These are phyloP conservation scores for Condylura cristata DNA, from an alignment of 2,113 vertebrate species.

Conservation along the genomic window DNA sequence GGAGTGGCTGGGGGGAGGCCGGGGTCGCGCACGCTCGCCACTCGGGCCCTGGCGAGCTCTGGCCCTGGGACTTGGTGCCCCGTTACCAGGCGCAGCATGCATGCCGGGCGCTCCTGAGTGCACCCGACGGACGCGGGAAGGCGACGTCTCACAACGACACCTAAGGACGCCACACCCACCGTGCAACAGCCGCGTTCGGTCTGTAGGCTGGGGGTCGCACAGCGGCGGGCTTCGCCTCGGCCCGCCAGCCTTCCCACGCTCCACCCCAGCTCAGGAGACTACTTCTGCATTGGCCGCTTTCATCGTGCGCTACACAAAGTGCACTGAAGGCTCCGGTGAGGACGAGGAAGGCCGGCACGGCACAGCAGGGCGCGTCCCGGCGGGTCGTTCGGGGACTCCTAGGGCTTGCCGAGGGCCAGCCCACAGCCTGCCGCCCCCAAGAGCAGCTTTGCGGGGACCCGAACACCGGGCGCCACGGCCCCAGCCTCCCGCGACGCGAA, in stretches of 20 bases:
- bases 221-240: too few relatives aligned
- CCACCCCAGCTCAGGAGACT: neutral
- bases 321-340: neutral
- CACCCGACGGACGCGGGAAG: neutral
- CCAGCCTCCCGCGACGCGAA: neutral
- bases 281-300: neutral
- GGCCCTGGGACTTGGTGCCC: neutral
- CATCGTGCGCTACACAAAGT: neutral
- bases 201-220: neutral
- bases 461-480: neutral
- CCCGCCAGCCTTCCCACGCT: neutral
- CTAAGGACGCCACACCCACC: neutral
- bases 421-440: neutral
- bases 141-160: neutral
- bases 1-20: fast-evolving
- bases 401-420: too few relatives aligned
- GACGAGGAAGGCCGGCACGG: neutral
- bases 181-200: neutral
- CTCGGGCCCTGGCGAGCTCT: neutral
- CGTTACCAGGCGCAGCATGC: neutral
- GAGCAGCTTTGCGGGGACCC: neutral
- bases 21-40: neutral
- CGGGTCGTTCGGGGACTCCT: too few relatives aligned
- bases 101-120: neutral
- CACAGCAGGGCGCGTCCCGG: too few relatives aligned